A percentile compares a stretch with the other conserved stretches of the same genome.
Evolutionary conservation across 2,888 invertebrate genomes (phyloP).

Genomic region (Orchesellides sinensis): DNA sequence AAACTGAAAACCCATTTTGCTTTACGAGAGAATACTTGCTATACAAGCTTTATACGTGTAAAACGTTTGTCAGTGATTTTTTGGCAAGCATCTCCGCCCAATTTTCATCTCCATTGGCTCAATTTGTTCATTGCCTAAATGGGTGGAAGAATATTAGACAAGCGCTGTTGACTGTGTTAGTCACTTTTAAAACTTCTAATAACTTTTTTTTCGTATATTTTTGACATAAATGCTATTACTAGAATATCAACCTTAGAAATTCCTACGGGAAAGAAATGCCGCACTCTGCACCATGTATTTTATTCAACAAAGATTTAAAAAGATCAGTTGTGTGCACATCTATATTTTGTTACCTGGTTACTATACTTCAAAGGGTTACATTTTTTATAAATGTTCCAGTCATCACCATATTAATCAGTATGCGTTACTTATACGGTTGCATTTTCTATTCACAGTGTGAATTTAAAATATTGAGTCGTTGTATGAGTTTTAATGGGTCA

Average conservation of each 20-base stretch:
- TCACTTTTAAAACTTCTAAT: background rate
- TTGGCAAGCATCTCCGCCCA: constrained; percentile 47
- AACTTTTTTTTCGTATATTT: background rate
- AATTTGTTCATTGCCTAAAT: constrained; percentile 44
- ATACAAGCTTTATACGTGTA: no score
- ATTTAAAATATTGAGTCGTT: background rate
- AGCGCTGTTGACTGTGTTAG: background rate
- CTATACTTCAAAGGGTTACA: background rate
- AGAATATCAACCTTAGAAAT: no score
- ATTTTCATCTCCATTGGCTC: constrained; percentile 63
- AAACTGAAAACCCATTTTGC: no score
- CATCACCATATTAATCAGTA: no score
- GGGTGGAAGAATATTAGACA: no score
- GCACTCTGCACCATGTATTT: background rate
- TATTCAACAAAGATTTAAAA: background rate
- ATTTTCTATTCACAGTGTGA: background rate
- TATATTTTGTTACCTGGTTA: background rate
- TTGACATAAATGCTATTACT: background rate
- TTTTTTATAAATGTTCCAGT: no score
- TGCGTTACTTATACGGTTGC: no score
- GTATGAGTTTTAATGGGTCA: constrained; percentile 1
- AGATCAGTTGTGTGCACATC: background rate
- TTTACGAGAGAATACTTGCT: constrained; percentile 22
- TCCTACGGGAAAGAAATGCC: no score
- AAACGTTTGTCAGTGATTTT: constrained; percentile 54